phyloP scores from a whole-genome alignment of 2,888 invertebrate species.

The Geophilus truncorum region DNA sequence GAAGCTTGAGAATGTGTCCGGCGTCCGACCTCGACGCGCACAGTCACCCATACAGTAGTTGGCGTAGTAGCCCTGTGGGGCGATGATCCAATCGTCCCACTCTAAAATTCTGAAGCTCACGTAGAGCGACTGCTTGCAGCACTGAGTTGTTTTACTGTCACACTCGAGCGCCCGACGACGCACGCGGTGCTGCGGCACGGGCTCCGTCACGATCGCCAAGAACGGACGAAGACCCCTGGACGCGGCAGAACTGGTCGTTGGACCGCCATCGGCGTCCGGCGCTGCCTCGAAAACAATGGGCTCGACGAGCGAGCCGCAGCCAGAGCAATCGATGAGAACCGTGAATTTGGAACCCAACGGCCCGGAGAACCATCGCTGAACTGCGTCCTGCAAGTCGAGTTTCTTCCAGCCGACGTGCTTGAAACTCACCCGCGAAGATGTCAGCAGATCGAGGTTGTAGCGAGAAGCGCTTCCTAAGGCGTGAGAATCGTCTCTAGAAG shows the following conservation, averaged over 20 bases:
- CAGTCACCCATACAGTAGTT: constrained; percentile 91
- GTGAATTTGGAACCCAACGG: constrained; percentile 57
- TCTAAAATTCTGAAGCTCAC: constrained; percentile 85
- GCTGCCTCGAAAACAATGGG: constrained; percentile 41
- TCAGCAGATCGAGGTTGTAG: constrained; percentile 54
- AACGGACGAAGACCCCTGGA: constrained; percentile 63
- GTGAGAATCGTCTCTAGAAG: constrained; percentile 35
- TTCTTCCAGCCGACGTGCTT: constrained; percentile 77
- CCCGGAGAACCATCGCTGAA: constrained; percentile 63
- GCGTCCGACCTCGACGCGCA: constrained; percentile 66
- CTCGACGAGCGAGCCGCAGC: constrained; percentile 46
- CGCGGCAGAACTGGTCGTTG: constrained; percentile 29
- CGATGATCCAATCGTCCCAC: constrained; percentile 67
- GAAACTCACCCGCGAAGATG: constrained; percentile 57
- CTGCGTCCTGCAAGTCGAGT: constrained; percentile 72
- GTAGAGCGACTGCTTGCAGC: constrained; percentile 84
- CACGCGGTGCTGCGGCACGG: constrained; percentile 59
- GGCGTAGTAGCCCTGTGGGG: constrained; percentile 73
- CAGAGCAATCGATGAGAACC: constrained; percentile 60
- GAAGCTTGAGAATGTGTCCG: constrained; percentile 77
- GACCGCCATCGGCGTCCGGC: constrained; percentile 6
- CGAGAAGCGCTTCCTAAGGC: constrained; percentile 20
- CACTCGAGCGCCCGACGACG: constrained; percentile 80
- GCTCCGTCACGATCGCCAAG: constrained; percentile 72
- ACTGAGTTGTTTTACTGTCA: constrained; percentile 65